These are phyloP conservation scores for Triops cancriformis DNA, from an alignment of 1,140 invertebrate genomes.

Conservation along the genomic window DNA sequence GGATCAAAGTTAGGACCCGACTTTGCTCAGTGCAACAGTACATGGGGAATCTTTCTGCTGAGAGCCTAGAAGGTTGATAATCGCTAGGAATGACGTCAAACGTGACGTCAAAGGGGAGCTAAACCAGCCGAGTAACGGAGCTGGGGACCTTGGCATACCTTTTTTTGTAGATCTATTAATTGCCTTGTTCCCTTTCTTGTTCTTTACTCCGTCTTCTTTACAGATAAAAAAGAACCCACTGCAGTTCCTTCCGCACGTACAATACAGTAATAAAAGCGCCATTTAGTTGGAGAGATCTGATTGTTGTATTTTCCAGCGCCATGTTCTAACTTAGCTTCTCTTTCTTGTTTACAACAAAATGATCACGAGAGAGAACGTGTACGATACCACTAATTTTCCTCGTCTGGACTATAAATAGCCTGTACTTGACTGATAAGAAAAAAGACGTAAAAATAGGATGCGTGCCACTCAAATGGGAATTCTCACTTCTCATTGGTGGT, in stretches of 20 bases:
- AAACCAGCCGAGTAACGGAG: background rate
- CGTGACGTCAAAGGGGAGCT: background rate
- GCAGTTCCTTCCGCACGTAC: background rate
- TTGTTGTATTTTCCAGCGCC: too few relatives aligned
- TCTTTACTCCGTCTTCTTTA: background rate
- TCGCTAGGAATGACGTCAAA: conserved; percentile 10
- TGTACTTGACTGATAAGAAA: too few relatives aligned
- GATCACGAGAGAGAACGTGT: too few relatives aligned
- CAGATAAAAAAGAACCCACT: background rate
- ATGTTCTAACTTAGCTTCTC: too few relatives aligned
- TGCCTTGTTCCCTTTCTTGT: background rate
- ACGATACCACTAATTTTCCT: too few relatives aligned
- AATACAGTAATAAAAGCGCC: background rate
- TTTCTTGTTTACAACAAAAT: too few relatives aligned
- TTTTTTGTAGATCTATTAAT: background rate
- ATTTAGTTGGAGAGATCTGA: too few relatives aligned
- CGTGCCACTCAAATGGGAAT: too few relatives aligned
- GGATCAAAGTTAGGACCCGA: background rate
- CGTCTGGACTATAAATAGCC: too few relatives aligned
- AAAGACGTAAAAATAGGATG: too few relatives aligned
- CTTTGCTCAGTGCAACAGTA: background rate
- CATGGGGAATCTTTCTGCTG: conserved; percentile 8
- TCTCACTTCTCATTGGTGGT: too few relatives aligned
- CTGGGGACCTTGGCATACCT: background rate
- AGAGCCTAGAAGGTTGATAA: conserved; percentile 1